These are phyloP conservation scores for Phodopus roborovskii DNA, from an alignment of 2,113 vertebrate genomes.

Conservation along the genomic window DNA sequence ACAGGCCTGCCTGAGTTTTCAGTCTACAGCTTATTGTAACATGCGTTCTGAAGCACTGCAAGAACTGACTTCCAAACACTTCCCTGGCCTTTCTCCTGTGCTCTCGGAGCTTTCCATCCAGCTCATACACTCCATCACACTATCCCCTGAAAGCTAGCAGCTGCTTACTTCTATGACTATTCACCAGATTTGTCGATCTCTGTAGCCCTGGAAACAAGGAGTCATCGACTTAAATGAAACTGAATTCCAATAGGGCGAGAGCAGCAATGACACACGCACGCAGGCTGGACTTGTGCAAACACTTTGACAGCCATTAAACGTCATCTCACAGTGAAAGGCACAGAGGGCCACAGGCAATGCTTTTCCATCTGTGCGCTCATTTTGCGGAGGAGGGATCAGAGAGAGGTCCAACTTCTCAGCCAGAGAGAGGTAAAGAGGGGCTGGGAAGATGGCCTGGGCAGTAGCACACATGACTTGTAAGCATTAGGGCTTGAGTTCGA, in stretches of 20 bases:
- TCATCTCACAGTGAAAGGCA: not conserved
- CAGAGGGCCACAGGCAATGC: not conserved
- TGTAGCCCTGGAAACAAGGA: slow-evolving; percentile 41
- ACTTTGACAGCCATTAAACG: slow-evolving; percentile 25
- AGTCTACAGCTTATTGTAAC: not conserved
- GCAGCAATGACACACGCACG: slow-evolving; percentile 12
- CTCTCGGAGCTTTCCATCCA: not conserved
- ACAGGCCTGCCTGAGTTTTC: not conserved
- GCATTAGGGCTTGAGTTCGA: not conserved
- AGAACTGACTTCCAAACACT: slow-evolving; percentile 1
- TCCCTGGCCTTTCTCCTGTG: not conserved
- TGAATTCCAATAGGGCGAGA: slow-evolving; percentile 51
- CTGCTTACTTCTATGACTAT: not conserved
- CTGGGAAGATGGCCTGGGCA: not conserved
- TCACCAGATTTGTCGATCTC: slow-evolving; percentile 53
- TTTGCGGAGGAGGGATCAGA: slow-evolving; percentile 5
- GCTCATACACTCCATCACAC: not conserved
- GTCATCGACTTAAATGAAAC: slow-evolving; percentile 47
- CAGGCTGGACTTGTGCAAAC: slow-evolving; percentile 47
- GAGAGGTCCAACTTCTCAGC: not conserved
- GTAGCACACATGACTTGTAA: not conserved
- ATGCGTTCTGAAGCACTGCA: not conserved
- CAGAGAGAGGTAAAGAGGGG: not conserved
- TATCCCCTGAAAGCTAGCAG: slow-evolving; percentile 7
- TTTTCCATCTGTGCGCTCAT: not conserved